Conservation (phyloP, 2,113 vertebrate genomes). For the Zosterops borbonicus region DNA sequence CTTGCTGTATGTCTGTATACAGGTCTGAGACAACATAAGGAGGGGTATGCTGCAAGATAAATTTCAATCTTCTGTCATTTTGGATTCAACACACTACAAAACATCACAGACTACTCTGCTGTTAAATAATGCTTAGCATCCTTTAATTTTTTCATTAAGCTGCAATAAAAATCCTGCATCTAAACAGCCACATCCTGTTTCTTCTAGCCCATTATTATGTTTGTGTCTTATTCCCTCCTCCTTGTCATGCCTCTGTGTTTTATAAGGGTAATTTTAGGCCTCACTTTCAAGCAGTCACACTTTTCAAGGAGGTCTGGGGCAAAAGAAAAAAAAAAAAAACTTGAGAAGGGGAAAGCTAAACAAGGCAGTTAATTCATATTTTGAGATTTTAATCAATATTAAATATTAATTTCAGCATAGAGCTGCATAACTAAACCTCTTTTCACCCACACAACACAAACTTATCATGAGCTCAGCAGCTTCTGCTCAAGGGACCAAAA, state of each 20-base stretch:
- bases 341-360: background rate
- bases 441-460: background rate
- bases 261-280: background rate
- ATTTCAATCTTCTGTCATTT: background rate
- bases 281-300: background rate
- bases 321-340: background rate
- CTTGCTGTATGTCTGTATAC: constrained; percentile 86
- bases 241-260: background rate
- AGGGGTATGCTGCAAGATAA: constrained; percentile 79
- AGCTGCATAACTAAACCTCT: background rate
- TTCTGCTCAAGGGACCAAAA: background rate
- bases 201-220: background rate
- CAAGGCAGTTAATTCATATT: background rate
- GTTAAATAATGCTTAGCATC: background rate
- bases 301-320: background rate
- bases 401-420: background rate
- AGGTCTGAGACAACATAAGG: constrained; percentile 84
- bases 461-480: background rate
- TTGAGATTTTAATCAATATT: background rate
- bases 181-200: background rate
- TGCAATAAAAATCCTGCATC: background rate
- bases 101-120: background rate
- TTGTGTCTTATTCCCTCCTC: background rate
- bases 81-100: background rate
- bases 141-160: background rate